A percentile compares a stretch with the other conserved stretches of the same genome.
Conservation (phyloP, 2,113 vertebrate species). For the Cinclus mexicanus region DNA sequence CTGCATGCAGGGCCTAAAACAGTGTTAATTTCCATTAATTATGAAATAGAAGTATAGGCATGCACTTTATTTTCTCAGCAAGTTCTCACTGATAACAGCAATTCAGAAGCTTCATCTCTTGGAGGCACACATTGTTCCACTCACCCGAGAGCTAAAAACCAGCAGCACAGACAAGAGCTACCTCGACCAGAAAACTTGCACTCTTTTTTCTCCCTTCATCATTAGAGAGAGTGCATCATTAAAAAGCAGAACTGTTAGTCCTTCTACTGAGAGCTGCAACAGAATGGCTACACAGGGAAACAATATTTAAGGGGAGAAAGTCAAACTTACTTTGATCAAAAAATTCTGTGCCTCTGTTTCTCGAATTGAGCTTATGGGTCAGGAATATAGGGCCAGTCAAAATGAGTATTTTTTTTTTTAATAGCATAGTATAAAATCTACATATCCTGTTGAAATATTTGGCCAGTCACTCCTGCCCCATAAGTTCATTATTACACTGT, state of each 20-base stretch:
- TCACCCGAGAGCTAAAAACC: neutral
- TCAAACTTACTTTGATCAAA: neutral
- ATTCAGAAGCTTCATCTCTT: neutral
- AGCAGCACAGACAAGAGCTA: neutral
- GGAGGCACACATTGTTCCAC: neutral
- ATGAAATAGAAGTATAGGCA: neutral
- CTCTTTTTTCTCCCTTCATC: neutral
- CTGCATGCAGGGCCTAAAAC: neutral
- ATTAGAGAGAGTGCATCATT: neutral
- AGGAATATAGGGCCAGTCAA: neutral
- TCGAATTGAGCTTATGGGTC: neutral
- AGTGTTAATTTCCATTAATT: neutral
- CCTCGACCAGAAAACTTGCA: neutral
- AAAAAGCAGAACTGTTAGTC: neutral
- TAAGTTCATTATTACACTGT: neutral
- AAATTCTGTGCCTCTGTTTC: neutral
- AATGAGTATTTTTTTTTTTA: neutral
- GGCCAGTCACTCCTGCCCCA: neutral
- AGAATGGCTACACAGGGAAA: neutral
- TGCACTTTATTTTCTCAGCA: constrained; percentile 18
- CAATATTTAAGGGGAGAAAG: neutral
- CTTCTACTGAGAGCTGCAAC: neutral
- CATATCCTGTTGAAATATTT: constrained; percentile 14
- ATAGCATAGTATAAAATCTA: neutral
- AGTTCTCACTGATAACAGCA: neutral